phyloP scores from a whole-genome alignment of 2,888 invertebrate species.

The Girardia tigrina region DNA sequence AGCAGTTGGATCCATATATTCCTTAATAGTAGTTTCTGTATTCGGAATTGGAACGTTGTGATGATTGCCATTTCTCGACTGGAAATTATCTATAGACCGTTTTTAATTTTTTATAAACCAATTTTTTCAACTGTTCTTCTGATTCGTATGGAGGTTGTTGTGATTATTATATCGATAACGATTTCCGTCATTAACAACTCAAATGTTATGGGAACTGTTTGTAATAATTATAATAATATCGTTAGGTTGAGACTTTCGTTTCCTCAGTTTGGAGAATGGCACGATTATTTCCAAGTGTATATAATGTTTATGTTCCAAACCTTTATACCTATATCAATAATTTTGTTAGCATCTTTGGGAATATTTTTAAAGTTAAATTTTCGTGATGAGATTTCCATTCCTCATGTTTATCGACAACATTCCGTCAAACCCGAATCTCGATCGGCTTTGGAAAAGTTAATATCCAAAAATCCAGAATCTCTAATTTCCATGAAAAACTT shows the following conservation, averaged over 20 bases:
- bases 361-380: neutral
- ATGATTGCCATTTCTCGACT: neutral
- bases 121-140: neutral
- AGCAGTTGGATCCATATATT: conserved; percentile 23
- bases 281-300: neutral
- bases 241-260: neutral
- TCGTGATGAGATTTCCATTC: neutral
- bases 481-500: neutral
- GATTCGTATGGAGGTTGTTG: neutral
- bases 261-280: neutral
- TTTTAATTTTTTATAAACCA: neutral
- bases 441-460: neutral
- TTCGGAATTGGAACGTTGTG: neutral
- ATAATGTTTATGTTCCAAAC: conserved; percentile 15
- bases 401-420: neutral
- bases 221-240: neutral
- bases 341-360: neutral
- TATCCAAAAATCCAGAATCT: neutral
- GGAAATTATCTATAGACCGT: conserved; percentile 23
- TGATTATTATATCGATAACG: neutral
- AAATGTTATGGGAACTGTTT: neutral
- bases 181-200: neutral
- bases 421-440: neutral
- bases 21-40: neutral
- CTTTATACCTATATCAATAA: neutral